Evolutionary conservation across 2,888 invertebrate species (phyloP).

Genomic region (Hirtodrosophila cameraria): DNA sequence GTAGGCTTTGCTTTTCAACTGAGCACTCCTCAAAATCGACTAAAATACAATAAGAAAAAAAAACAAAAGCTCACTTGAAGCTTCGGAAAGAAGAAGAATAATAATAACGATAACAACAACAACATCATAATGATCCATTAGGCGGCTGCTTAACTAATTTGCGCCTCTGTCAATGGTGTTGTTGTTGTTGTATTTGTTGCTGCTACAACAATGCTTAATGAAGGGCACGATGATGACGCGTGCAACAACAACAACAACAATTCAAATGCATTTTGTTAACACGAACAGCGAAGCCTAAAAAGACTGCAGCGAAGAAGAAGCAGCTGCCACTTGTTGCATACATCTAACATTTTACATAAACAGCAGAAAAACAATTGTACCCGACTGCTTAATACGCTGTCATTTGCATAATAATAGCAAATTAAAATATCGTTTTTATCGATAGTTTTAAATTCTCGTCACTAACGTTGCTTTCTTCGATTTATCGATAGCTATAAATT

Average conservation of each 20-base stretch:
- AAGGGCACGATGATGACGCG: conserved; percentile 20
- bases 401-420: too few relatives aligned
- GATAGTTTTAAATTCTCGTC: too few relatives aligned
- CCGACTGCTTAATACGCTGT: background rate
- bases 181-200: conserved; percentile 9
- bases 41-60: too few relatives aligned
- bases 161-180: conserved; percentile 21
- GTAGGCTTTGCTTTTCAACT: too few relatives aligned
- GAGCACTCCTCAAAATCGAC: background rate
- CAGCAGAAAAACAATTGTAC: background rate
- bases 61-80: conserved; percentile 4
- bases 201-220: conserved; percentile 10
- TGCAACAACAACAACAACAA: conserved; percentile 38
- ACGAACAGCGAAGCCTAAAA: conserved; percentile 20
- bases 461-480: too few relatives aligned
- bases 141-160: conserved; percentile 40
- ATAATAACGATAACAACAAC: conserved; percentile 1
- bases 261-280: conserved; percentile 39
- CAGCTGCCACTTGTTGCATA: conserved; percentile 5
- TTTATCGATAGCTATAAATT: too few relatives aligned
- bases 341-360: conserved; percentile 21
- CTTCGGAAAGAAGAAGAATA: background rate
- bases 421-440: too few relatives aligned
- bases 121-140: conserved; percentile 21
- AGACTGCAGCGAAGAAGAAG: conserved; percentile 14